Conservation (phyloP, 2,113 vertebrate species). For the Coryphaenoides rupestris region DNA sequence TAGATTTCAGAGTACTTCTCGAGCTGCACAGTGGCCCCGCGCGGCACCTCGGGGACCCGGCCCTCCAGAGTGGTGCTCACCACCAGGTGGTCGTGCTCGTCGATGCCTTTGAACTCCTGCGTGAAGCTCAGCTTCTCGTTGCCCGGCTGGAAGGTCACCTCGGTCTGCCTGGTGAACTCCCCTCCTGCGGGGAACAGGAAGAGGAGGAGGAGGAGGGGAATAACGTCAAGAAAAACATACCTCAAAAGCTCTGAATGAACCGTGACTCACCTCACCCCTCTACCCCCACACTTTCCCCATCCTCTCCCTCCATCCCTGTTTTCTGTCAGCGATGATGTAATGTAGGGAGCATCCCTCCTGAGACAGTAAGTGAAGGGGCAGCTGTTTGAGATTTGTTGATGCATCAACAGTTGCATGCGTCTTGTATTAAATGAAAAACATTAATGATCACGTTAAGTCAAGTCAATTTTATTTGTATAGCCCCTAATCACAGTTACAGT, state of each 20-base stretch:
- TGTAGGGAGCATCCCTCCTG: conserved; percentile 39
- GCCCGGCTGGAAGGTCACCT: conserved; percentile 86
- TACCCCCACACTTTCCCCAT: too few species aligned
- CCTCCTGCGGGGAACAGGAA: conserved; percentile 87
- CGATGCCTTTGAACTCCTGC: conserved; percentile 90
- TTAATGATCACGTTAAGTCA: too few species aligned
- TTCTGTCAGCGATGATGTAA: conserved; percentile 25
- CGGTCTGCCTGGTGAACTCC: conserved; percentile 85
- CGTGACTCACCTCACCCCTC: too few species aligned
- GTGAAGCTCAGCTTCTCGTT: conserved; percentile 84
- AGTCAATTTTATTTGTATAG: too few species aligned
- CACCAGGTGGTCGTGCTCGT: conserved; percentile 91
- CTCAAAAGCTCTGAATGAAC: conserved; percentile 35
- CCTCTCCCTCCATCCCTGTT: too few species aligned
- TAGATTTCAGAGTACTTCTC: conserved; percentile 89
- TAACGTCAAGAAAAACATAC: conserved; percentile 24
- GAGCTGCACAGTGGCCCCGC: conserved; percentile 77
- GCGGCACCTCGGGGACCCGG: conserved; percentile 78
- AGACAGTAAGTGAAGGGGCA: conserved; percentile 34
- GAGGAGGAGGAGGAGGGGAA: conserved; percentile 11
- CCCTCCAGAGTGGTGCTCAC: conserved; percentile 88
- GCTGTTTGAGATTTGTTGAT: conserved; percentile 20
- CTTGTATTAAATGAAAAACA: not conserved
- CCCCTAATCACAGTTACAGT: too few species aligned
- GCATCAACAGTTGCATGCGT: not conserved